Evolutionary conservation across 2,888 invertebrate species (phyloP).

Genomic region (Beris chalybata): DNA sequence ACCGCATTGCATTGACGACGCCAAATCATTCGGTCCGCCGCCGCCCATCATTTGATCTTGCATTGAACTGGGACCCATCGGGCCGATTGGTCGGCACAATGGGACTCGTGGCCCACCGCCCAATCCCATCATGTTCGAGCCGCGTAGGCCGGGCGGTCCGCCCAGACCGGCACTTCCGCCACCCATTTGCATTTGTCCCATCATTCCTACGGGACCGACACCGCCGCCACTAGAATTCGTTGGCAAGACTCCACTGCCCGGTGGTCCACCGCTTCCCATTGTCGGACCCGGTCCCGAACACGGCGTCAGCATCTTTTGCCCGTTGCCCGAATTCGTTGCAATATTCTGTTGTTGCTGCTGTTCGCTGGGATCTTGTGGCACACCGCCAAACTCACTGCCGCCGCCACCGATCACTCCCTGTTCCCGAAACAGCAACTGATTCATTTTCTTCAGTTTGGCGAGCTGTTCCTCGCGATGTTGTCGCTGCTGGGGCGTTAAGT

Average conservation of each 20-base stretch:
- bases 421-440: constrained; percentile 89
- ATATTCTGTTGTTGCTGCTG: not conserved
- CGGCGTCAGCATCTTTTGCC: not conserved
- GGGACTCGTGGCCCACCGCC: constrained; percentile 55
- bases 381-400: not conserved
- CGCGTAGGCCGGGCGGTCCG: constrained; percentile 34
- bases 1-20: constrained; percentile 25
- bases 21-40: constrained; percentile 18
- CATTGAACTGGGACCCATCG: constrained; percentile 31
- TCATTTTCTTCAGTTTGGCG: constrained; percentile 86
- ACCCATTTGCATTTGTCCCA: constrained; percentile 29
- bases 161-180: constrained; percentile 15
- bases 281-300: constrained; percentile 6
- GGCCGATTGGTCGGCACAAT: constrained; percentile 50
- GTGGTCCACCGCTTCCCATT: constrained; percentile 3
- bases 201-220: constrained; percentile 24
- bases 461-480: constrained; percentile 92
- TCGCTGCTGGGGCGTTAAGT: constrained; percentile 92
- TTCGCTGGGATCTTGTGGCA: not conserved
- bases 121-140: constrained; percentile 52
- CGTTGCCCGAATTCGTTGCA: not conserved
- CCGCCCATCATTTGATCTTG: constrained; percentile 30
- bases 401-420: constrained; percentile 52
- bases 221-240: not conserved
- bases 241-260: not conserved